These are phyloP conservation scores for Hermatobates lingyangjiaoensis DNA, from an alignment of 1,140 invertebrate genomes.

Conservation along the genomic window DNA sequence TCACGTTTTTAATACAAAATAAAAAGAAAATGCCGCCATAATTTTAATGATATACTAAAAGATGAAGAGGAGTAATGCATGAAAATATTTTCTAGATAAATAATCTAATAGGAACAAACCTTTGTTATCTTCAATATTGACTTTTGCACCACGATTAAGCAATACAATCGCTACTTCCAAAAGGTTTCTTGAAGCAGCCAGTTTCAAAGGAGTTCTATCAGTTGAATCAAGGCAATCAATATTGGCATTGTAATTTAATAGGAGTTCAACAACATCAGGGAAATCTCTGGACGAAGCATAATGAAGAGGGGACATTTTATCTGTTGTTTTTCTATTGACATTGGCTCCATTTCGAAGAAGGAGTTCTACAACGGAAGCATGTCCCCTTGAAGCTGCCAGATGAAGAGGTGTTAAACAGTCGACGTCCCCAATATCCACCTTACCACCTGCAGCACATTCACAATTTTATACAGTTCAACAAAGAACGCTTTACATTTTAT, in stretches of 20 bases:
- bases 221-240: conserved; percentile 34
- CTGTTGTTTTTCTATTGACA: conserved; percentile 21
- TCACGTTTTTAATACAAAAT: too few relatives aligned
- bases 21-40: too few relatives aligned
- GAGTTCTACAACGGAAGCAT: conserved; percentile 20
- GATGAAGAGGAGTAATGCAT: too few relatives aligned
- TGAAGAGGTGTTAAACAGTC: conserved; percentile 26
- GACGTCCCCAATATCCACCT: conserved; percentile 15
- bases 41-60: too few relatives aligned
- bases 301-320: conserved; percentile 25
- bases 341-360: conserved; percentile 19
- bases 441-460: conserved; percentile 13
- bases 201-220: conserved; percentile 33
- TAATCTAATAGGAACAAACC: too few relatives aligned
- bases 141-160: conserved; percentile 29
- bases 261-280: conserved; percentile 19
- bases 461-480: not conserved
- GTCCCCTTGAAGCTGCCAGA: conserved; percentile 24
- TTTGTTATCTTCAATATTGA: conserved; percentile 37
- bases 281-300: conserved; percentile 24
- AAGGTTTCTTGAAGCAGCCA: conserved; percentile 28
- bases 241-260: conserved; percentile 27
- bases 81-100: too few relatives aligned
- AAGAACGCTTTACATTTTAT: too few relatives aligned
- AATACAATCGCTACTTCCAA: conserved; percentile 27